phyloP scores from a whole-genome alignment of 2,888 invertebrate species.

The Drosophila putrida region DNA sequence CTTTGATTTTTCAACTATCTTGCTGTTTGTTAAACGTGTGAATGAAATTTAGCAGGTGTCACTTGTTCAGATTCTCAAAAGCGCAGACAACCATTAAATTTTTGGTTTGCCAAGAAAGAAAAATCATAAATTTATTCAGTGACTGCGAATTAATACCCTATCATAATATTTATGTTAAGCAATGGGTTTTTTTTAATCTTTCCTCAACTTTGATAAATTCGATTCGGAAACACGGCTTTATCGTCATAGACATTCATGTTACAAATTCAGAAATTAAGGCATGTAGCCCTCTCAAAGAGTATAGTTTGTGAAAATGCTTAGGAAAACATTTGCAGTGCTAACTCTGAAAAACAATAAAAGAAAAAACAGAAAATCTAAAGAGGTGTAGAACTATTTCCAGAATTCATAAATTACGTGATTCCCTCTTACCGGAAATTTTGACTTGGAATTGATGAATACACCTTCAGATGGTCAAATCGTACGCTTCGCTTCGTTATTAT shows the following conservation, averaged over 20 bases:
- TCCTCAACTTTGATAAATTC: not conserved
- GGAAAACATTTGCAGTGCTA: slow-evolving; percentile 12
- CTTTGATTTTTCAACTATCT: slow-evolving; percentile 23
- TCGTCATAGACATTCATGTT: not conserved
- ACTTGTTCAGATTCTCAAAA: slow-evolving; percentile 26
- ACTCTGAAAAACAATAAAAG: slow-evolving; percentile 15
- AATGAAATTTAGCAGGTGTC: slow-evolving; percentile 76
- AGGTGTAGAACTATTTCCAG: slow-evolving; percentile 36
- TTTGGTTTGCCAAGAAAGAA: slow-evolving; percentile 22
- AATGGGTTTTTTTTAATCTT: not conserved
- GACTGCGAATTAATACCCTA: not conserved
- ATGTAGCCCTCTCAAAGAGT: not conserved
- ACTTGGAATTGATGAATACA: slow-evolving; percentile 46
- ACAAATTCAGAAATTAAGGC: not conserved
- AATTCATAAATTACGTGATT: slow-evolving; percentile 43
- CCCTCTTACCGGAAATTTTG: slow-evolving; percentile 49
- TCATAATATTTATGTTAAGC: too few species aligned
- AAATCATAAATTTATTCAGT: not conserved
- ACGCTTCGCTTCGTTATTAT: slow-evolving; percentile 1
- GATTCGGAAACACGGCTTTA: not conserved
- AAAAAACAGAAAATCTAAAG: not conserved
- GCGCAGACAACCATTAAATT: slow-evolving; percentile 15
- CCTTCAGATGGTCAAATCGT: not conserved
- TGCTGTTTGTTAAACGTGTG: slow-evolving; percentile 45
- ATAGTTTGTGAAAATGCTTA: slow-evolving; percentile 5